These are phyloP conservation scores for Oplegnathus fasciatus DNA, from an alignment of 2,113 vertebrate species.

Conservation along the genomic window DNA sequence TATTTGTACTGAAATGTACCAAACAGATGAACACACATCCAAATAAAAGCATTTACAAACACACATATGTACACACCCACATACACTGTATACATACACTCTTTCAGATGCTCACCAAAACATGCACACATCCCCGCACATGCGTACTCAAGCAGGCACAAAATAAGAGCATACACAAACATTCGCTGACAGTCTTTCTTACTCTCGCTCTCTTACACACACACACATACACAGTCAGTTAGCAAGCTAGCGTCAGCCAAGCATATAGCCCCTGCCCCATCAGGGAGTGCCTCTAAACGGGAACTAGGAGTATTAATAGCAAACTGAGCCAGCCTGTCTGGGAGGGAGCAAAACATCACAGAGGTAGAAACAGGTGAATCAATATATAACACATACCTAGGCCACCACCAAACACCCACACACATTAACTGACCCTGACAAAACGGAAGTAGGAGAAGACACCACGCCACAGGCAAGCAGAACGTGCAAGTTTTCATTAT, in stretches of 20 bases:
- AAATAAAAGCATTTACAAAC: not conserved
- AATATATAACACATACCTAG: conserved; percentile 73
- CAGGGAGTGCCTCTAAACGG: conserved; percentile 75
- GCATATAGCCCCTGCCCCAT: conserved; percentile 76
- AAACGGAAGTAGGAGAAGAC: not conserved
- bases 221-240: conserved; percentile 48
- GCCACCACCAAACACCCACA: conserved; percentile 35
- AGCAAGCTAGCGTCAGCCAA: conserved; percentile 68
- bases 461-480: not conserved
- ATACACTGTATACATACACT: not conserved
- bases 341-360: conserved; percentile 67
- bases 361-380: conserved; percentile 78
- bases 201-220: conserved; percentile 7
- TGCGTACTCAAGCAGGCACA: not conserved
- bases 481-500: not conserved
- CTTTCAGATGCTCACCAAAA: conserved; percentile 24
- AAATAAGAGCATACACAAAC: conserved; percentile 46
- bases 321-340: conserved; percentile 71
- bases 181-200: conserved; percentile 43
- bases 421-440: conserved; percentile 7
- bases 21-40: conserved; percentile 1
- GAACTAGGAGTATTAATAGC: conserved; percentile 81
- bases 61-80: not conserved
- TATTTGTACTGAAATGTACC: not conserved
- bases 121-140: not conserved